These are phyloP conservation scores for Coronaproctus castanopsis DNA, from an alignment of 2,888 invertebrate genomes.

Conservation along the genomic window DNA sequence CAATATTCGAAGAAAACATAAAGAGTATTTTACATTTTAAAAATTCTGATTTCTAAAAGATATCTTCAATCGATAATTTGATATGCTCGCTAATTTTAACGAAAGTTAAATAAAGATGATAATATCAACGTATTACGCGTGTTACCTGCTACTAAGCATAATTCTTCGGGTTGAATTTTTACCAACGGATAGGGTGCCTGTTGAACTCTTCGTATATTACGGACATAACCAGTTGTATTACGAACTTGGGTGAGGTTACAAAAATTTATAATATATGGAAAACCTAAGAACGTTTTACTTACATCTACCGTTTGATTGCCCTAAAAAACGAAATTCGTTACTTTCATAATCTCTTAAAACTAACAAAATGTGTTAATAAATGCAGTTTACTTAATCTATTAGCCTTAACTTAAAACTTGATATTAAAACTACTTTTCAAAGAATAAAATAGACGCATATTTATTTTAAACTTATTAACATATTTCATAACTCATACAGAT, in stretches of 20 bases:
- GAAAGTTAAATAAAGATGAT: too few species aligned
- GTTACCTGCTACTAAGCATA: constrained; percentile 26
- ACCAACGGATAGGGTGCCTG: constrained; percentile 68
- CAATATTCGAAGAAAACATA: too few species aligned
- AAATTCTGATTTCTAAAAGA: too few species aligned
- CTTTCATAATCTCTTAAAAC: background rate
- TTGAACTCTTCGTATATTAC: constrained; percentile 49
- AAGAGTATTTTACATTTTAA: too few species aligned
- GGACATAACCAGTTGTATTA: constrained; percentile 46
- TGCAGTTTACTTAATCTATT: constrained; percentile 1
- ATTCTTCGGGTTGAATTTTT: constrained; percentile 35
- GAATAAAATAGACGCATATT: too few species aligned
- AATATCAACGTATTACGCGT: too few species aligned
- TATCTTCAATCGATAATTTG: too few species aligned
- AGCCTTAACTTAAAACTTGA: background rate
- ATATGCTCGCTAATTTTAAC: too few species aligned
- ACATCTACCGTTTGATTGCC: constrained; percentile 52
- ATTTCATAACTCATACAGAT: too few species aligned
- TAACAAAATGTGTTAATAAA: background rate
- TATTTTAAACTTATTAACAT: too few species aligned
- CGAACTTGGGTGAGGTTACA: constrained; percentile 52
- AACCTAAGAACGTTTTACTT: constrained; percentile 42
- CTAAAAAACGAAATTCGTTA: constrained; percentile 30
- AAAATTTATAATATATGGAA: constrained; percentile 56
- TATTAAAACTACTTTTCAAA: too few species aligned